phyloP scores from a whole-genome alignment of 2,113 vertebrate species.

The Chelonoidis abingdonii region DNA sequence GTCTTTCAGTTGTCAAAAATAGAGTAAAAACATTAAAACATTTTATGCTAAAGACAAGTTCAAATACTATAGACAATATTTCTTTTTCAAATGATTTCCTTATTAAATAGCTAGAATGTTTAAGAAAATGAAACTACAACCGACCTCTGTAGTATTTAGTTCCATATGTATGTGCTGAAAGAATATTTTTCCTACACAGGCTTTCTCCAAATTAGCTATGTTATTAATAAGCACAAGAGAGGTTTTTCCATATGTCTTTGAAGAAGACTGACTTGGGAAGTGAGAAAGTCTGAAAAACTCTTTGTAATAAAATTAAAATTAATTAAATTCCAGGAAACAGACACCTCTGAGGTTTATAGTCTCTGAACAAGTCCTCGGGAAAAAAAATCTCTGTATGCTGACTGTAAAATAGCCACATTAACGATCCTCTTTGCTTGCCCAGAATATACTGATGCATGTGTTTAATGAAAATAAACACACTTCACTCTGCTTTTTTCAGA shows the following conservation, averaged over 20 bases:
- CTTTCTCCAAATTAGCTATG: constrained; percentile 47
- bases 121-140: constrained; percentile 64
- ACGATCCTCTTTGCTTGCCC: neutral
- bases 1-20: constrained; percentile 74
- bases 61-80: constrained; percentile 71
- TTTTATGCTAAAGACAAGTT: constrained; percentile 77
- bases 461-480: constrained; percentile 58
- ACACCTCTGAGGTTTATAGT: constrained; percentile 63
- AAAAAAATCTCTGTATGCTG: constrained; percentile 30
- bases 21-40: constrained; percentile 74
- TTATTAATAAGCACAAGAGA: constrained; percentile 65
- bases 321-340: constrained; percentile 71
- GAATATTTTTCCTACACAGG: constrained; percentile 49
- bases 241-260: constrained; percentile 61
- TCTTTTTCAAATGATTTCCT: constrained; percentile 76
- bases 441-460: neutral
- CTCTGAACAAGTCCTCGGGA: constrained; percentile 41
- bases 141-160: constrained; percentile 57
- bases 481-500: constrained; percentile 52
- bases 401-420: neutral
- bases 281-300: constrained; percentile 66
- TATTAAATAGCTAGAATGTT: constrained; percentile 61
- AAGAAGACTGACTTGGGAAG: constrained; percentile 62
- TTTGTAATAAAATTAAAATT: constrained; percentile 74
- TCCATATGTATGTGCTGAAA: constrained; percentile 42